Percentiles rank a stretch among this genome's conserved stretches.
These are phyloP conservation scores for Drosophila nannoptera DNA, from an alignment of 1,140 invertebrate genomes.

Conservation along the genomic window DNA sequence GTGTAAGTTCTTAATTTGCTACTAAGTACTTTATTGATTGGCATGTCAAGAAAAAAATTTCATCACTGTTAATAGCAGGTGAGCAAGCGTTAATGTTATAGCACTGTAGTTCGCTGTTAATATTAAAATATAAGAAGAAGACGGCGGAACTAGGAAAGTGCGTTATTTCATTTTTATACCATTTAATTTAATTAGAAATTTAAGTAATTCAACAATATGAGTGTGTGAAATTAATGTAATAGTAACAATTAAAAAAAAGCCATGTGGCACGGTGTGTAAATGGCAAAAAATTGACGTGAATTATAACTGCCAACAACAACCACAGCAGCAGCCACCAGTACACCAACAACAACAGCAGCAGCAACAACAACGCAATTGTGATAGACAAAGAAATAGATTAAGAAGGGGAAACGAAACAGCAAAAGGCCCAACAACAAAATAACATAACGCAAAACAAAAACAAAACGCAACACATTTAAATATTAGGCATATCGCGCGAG, in stretches of 20 bases:
- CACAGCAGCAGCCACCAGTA: slow-evolving; percentile 45
- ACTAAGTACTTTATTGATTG: neutral
- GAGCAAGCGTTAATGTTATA: slow-evolving; percentile 13
- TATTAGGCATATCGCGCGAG: slow-evolving; percentile 48
- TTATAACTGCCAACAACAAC: slow-evolving; percentile 66
- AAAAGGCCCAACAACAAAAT: slow-evolving; percentile 42
- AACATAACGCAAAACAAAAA: slow-evolving; percentile 41
- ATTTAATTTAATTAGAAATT: slow-evolving; percentile 68
- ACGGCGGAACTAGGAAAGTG: slow-evolving; percentile 63
- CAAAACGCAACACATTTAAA: slow-evolving; percentile 58
- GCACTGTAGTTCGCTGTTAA: slow-evolving; percentile 45
- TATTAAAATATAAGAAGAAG: slow-evolving; percentile 57
- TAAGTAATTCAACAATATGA: slow-evolving; percentile 67
- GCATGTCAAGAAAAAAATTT: neutral
- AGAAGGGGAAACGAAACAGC: slow-evolving; percentile 51
- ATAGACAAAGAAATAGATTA: slow-evolving; percentile 78
- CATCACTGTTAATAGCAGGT: slow-evolving; percentile 22
- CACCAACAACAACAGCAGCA: slow-evolving; percentile 57
- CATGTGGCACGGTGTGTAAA: slow-evolving; percentile 47
- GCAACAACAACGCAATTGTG: slow-evolving; percentile 77
- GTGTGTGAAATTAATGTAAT: slow-evolving; percentile 59
- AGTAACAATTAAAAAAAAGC: slow-evolving; percentile 43
- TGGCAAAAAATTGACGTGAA: slow-evolving; percentile 64
- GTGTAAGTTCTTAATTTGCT: no score
- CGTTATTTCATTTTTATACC: slow-evolving; percentile 76